These are phyloP conservation scores for Eurystomus gularis DNA, from an alignment of 2,113 vertebrate genomes.

Conservation along the genomic window DNA sequence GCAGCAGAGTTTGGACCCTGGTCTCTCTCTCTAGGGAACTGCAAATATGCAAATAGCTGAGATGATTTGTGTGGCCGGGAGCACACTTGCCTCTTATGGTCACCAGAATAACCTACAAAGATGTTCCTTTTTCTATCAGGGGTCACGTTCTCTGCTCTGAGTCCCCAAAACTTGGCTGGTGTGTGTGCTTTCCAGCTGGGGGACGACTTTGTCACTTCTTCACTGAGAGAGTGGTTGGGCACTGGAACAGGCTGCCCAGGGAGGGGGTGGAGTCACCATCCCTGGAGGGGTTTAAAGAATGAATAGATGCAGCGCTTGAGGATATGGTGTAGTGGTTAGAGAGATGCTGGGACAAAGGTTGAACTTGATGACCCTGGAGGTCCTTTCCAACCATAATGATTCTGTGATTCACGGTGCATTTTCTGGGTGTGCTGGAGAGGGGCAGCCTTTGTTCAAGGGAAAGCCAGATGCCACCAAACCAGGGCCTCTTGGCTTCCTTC, in stretches of 20 bases:
- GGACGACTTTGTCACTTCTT: too few relatives aligned
- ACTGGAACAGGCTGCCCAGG: too few relatives aligned
- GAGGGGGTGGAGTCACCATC: too few relatives aligned
- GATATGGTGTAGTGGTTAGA: too few relatives aligned
- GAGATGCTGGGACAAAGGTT: too few relatives aligned
- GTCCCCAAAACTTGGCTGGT: background rate
- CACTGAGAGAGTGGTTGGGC: too few relatives aligned
- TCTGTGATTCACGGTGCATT: background rate
- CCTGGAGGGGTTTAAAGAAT: too few relatives aligned
- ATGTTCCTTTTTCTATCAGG: accelerated
- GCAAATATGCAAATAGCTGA: accelerated
- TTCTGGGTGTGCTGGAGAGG: background rate
- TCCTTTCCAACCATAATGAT: too few relatives aligned
- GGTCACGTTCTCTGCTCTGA: background rate
- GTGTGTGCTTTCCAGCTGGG: background rate
- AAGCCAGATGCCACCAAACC: background rate
- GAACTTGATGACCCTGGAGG: too few relatives aligned
- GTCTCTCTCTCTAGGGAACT: background rate
- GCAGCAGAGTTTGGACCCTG: background rate
- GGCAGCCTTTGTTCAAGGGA: background rate
- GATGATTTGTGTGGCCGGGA: background rate
- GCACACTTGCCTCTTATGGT: accelerated
- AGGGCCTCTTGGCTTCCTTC: background rate
- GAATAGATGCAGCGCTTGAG: too few relatives aligned
- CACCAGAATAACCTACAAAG: background rate